Conservation (phyloP, 2,113 vertebrate species). For the Pollimyrus isidori region DNA sequence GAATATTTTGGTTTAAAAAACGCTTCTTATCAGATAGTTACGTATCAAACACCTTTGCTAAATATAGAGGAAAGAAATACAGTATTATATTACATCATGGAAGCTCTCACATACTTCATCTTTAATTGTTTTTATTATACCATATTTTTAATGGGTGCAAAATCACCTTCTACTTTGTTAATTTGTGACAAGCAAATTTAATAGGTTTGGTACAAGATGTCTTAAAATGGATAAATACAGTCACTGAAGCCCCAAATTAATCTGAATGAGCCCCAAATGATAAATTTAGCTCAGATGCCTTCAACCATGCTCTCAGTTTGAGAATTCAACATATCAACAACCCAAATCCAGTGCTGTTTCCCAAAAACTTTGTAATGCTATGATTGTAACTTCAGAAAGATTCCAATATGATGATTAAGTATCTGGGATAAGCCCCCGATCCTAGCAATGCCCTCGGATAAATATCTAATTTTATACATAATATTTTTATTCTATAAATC, state of each 20-base stretch:
- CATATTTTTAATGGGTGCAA: not conserved
- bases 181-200: not conserved
- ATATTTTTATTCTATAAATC: not conserved
- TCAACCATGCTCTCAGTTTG: not conserved
- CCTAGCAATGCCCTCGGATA: not conserved
- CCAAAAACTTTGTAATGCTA: not conserved
- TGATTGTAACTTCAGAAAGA: not conserved
- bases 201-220: not conserved
- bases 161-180: not conserved
- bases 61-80: not conserved
- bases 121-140: not conserved
- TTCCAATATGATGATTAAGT: not conserved
- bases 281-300: not conserved
- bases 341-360: not conserved
- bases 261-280: not conserved
- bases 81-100: not conserved
- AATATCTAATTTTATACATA: not conserved
- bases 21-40: not conserved
- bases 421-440: not conserved
- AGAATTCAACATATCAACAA: not conserved
- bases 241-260: not conserved
- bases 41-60: not conserved
- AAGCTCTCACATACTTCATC: not conserved
- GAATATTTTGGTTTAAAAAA: not conserved
- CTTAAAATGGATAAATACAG: not conserved